Evolutionary conservation across 2,113 vertebrate species (phyloP).

Genomic region (Xiphophorus hellerii): DNA sequence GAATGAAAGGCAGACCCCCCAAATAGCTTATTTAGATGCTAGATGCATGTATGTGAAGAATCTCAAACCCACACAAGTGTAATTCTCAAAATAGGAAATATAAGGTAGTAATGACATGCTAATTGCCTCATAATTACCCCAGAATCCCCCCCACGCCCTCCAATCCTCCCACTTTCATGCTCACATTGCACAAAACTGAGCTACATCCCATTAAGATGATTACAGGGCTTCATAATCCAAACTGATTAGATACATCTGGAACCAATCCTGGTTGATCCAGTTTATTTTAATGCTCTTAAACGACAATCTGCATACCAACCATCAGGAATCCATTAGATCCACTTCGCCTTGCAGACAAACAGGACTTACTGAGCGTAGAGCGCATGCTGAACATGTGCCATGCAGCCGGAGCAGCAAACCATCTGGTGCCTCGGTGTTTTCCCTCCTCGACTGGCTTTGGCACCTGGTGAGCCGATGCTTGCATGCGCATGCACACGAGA

Average conservation of each 20-base stretch:
- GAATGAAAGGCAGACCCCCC: conserved; percentile 29
- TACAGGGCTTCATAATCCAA: conserved; percentile 24
- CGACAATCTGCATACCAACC: conserved; percentile 80
- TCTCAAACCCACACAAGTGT: conserved; percentile 35
- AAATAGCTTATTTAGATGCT: conserved; percentile 36
- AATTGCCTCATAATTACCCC: conserved; percentile 54
- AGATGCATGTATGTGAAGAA: conserved; percentile 50
- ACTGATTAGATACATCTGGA: conserved; percentile 40
- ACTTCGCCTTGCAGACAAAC: conserved; percentile 74
- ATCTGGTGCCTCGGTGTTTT: conserved; percentile 12
- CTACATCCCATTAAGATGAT: conserved; percentile 26
- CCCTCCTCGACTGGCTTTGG: conserved; percentile 20
- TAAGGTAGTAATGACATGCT: conserved; percentile 40
- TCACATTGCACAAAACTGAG: conserved; percentile 23
- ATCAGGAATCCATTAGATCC: conserved; percentile 73
- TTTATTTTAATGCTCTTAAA: conserved; percentile 41
- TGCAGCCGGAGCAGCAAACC: conserved; percentile 56
- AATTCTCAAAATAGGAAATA: conserved; percentile 35
- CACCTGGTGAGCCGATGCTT: conserved; percentile 11
- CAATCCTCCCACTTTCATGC: not conserved
- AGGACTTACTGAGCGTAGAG: conserved; percentile 70
- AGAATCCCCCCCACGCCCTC: conserved; percentile 3
- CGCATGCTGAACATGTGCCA: conserved; percentile 69
- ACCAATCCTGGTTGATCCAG: conserved; percentile 24
- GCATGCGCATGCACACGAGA: conserved; percentile 24